Base-by-base conservation (phyloP, 2,797 vertebrate species). In the Eptatretus atami region DNA sequence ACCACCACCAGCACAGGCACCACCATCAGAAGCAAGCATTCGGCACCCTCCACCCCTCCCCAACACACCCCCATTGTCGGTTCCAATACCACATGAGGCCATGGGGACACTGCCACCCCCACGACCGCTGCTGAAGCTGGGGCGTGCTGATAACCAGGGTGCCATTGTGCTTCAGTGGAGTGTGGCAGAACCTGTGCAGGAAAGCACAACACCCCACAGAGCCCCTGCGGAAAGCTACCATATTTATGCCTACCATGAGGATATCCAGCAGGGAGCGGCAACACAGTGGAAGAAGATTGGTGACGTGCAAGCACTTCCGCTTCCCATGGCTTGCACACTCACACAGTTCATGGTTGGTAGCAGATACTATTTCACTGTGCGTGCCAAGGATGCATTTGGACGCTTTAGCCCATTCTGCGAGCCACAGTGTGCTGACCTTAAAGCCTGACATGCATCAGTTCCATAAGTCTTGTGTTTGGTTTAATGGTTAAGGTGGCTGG, bases 201-300 rank as follows among this genome's bases (percentile, higher is more conserved):
- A 60, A 24, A 12, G 10, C 55, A 44, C 31, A 44, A 44, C 31
- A 44, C 55, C 55, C 55, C 81, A 74, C 71, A 96, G 92, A 63
- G 88, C 87, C 0, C 66, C 77, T 9, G 90, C 96, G 60, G 90
- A 95, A 70, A 94, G 84, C 75, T 96, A 98, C 71, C 92, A 98
- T 73, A 82, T 98, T 54, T 98, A 93, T 11, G 87, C 92, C 68
- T 98, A 88, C 74, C 92, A 98, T 4, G 86, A 95, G 75, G 80
- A 82, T 52, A 82, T 81, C 63, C 82, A 83, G 31, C 76, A 77
- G 71, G 78, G 78, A 24, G 75, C 74, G 64, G 72, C 74, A 69
- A 77, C 80, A 1, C 82, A 95, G 67, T 98, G 92, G 92, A 98
- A 98, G 73, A 98, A 95, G 76, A 96, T 98, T 0, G 92, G 92